Evolutionary conservation across 2,888 invertebrate genomes (phyloP), one percentile per base, ranked within the genome.

Genomic region (Nomada goodeniana): DNA sequence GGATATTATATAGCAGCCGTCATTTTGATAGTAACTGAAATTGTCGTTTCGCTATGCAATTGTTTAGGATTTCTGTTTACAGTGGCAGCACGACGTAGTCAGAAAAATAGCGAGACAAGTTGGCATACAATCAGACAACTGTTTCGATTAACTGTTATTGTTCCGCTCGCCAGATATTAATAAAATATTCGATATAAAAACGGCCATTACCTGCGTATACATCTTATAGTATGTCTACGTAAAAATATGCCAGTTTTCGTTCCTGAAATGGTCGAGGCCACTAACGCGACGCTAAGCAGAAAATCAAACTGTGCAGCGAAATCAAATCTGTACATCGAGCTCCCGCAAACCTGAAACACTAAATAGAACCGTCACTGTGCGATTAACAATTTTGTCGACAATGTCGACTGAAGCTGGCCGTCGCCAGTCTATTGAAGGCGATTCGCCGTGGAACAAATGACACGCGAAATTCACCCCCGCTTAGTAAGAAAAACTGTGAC

Each of bases 351-450:
- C 10, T 15, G 18, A 15, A 52, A 13, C n/a, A 23, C 13, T 15
- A 26, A 29, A 29, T 9, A 59, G 42, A 9, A 0, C 13, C 26
- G 13, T 73, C 55, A 29, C 2, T 26, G 44, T n/a, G n/a, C 47
- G 65, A 65, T 44, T 20, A 52, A 73, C 65, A 29, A 57, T 55
- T 55, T 47, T 2, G 15, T 55, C 72, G 53, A 55, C 26, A 29
- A 55, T 11, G 44, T 29, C 9, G 52, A 23, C 15, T 10, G 20
- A 13, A 20, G 53, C 15, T 72, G 9, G 55, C 1, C 18, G 11
- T 57, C 53, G 36, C 47, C n/a, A 1, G n/a, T 23, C 29, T 53
- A 55, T 65, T 3, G 11, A 57, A 59, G 15, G 36, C 13, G 29
- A 59, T 20, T 26, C 23, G 15, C 42, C n/a, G 23, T 52, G 29